Conservation (phyloP, 2,797 vertebrate species). For the Amazona ochrocephala region DNA sequence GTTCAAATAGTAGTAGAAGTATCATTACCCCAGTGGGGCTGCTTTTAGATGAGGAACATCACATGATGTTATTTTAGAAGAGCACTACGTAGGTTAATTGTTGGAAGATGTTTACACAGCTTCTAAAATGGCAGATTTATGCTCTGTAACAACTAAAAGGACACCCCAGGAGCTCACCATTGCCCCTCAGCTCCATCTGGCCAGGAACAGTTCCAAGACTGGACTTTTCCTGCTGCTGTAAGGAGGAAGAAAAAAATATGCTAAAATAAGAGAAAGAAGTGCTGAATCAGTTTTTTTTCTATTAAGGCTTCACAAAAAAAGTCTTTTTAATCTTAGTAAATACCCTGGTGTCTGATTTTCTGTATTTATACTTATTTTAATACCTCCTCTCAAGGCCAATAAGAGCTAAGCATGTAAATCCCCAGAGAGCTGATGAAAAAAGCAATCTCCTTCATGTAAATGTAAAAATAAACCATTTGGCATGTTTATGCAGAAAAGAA, state of each 20-base stretch:
- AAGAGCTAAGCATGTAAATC: conserved; percentile 19
- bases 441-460: neutral
- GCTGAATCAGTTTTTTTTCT: conserved; percentile 26
- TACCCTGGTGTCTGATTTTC: conserved; percentile 7
- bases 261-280: neutral
- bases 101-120: neutral
- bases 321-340: conserved; percentile 35
- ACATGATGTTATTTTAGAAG: neutral
- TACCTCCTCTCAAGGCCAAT: neutral
- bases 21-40: neutral
- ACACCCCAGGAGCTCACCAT: neutral
- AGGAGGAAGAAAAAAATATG: neutral
- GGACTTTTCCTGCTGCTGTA: neutral
- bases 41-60: neutral
- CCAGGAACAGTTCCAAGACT: neutral
- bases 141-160: neutral
- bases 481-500: conserved; percentile 7
- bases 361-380: conserved; percentile 35
- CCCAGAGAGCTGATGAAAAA: conserved; percentile 1
- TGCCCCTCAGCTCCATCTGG: neutral
- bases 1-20: neutral
- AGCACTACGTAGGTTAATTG: neutral
- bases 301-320: neutral
- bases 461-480: conserved; percentile 45
- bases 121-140: neutral